Conservation (phyloP, 2,113 vertebrate species). For the Hydrolagus affinis region DNA sequence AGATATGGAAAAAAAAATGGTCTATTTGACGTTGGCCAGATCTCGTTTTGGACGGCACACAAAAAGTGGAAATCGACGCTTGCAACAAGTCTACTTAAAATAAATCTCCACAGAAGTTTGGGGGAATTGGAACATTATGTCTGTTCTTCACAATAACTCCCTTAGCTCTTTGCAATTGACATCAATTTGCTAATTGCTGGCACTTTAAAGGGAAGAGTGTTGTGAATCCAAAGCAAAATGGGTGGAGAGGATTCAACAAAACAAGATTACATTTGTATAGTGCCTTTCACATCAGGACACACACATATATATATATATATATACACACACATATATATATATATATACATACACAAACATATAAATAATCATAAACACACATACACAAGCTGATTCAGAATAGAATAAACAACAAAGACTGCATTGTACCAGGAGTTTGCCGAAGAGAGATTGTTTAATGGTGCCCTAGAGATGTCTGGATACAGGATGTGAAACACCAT, state of each 20-base stretch:
- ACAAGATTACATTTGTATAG: too few species aligned
- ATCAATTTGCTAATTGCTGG: slow-evolving; percentile 7
- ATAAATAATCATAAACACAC: not conserved
- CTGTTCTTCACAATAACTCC: not conserved
- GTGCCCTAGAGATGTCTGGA: not conserved
- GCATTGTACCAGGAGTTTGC: not conserved
- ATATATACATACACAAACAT: too few species aligned
- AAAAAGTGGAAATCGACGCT: not conserved
- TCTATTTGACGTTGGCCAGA: not conserved
- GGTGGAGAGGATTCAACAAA: too few species aligned
- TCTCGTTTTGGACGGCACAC: not conserved
- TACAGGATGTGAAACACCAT: not conserved
- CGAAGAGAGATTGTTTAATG: not conserved
- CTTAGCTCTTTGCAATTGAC: slow-evolving; percentile 20
- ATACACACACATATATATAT: too few species aligned
- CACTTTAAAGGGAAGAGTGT: not conserved
- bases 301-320: too few species aligned
- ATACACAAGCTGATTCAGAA: not conserved
- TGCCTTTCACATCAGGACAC: too few species aligned
- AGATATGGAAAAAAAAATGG: not conserved
- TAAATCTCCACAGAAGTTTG: slow-evolving; percentile 3
- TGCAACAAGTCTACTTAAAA: slow-evolving; percentile 1
- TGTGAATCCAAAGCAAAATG: slow-evolving; percentile 1
- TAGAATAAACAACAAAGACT: slow-evolving; percentile 23
- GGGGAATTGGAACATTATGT: not conserved